Evolutionary conservation across 2,888 invertebrate species (phyloP).

Genomic region (Hemicrepidius hirtus): DNA sequence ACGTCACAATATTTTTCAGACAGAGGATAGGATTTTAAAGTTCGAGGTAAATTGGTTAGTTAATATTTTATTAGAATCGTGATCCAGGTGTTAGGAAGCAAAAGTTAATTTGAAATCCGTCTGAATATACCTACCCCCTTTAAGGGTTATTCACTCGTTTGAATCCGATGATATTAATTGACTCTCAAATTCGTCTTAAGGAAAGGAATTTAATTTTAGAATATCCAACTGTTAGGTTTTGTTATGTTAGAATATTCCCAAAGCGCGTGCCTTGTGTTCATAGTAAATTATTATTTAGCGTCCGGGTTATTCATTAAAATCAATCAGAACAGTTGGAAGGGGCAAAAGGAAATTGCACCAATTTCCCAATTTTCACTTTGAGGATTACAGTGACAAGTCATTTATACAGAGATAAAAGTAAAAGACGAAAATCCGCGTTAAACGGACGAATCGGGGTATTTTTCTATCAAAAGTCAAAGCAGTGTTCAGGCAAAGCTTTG

Average conservation of each 20-base stretch:
- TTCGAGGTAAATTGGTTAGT: constrained; percentile 6
- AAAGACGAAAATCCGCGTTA: neutral
- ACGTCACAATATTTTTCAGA: neutral
- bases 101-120: neutral
- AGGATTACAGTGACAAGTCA: neutral
- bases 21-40: neutral
- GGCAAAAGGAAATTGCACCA: neutral
- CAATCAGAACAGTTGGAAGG: neutral
- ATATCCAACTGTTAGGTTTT: neutral
- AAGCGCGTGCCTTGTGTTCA: no score
- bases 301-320: neutral
- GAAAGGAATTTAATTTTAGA: neutral
- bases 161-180: neutral
- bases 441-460: neutral
- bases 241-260: no score
- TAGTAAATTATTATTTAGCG: no score
- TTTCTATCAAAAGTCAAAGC: constrained; percentile 3
- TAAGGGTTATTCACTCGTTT: constrained; percentile 11
- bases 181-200: neutral
- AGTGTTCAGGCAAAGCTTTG: neutral
- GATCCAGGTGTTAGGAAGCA: neutral
- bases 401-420: neutral
- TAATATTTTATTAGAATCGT: neutral
- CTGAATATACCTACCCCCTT: neutral
- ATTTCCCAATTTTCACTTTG: constrained; percentile 8